Evolutionary conservation across 2,113 vertebrate genomes (phyloP), one percentile per base, ranked within the genome.

Genomic region (Pelusios castaneus): DNA sequence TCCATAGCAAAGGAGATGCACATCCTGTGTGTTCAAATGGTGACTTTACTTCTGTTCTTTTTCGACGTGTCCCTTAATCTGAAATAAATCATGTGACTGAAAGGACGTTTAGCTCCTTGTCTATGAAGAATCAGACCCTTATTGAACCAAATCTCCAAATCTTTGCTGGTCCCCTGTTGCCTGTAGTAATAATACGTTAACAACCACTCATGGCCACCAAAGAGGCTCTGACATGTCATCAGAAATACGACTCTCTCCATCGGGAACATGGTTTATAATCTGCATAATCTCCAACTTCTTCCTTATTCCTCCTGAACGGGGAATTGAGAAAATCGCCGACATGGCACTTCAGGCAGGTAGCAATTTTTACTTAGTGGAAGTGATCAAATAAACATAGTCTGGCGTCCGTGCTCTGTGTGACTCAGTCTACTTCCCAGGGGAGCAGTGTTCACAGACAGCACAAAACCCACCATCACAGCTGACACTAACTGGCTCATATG

Each of bases 121-220:
- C 22, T 27, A 43, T 17, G 27, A 29, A 27, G 43, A 29, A 47
- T 10, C 7, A 29, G 43, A 56, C 1, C 4, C 49, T 38, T 6
- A 5, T 67, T 13, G 31, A 63, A 55, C 54, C 84, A 16, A 84
- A 19, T 34, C 80, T 19, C 80, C 1, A 0, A 1, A 1, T 38
- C 19, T 75, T 41, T 54, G 22, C 17, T 1, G 0, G 54, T 55
- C 52, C 52, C 54, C 52, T 31, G 5, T 6, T 24, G 1, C 60
- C 60, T 7, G 5, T 34, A 2, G 0, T 6, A n/a, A 34, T 1
- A 1, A 22, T 70, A 38, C 3, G 19, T 70, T 67, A 34, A n/a
- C n/a, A 67, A 67, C 34, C 60, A 67, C 34, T 19, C 9, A 34
- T n/a, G 31, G 34, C 60, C 34, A 67, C 34, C 34, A n/a, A 34